Evolutionary conservation across 2,113 vertebrate genomes (phyloP), one percentile per base, ranked within the genome.

Genomic region (Lontra canadensis): DNA sequence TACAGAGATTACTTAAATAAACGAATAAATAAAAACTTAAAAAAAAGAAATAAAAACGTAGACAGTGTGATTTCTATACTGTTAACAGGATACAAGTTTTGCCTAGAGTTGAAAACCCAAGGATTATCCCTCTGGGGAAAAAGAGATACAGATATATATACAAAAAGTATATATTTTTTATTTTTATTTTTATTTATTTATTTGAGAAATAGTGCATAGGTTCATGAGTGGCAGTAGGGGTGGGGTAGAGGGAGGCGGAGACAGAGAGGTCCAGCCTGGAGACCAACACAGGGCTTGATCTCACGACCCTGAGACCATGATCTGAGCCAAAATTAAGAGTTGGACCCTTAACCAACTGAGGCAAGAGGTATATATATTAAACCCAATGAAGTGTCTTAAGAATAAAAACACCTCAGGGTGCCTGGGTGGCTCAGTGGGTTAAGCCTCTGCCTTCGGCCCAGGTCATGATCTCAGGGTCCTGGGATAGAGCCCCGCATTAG

Each of bases 401-500:
- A 82, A 63, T 84, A 96, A 57, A 18, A 55, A 55, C 52, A 55
- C 52, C 52, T 55, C 52, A 6, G 17, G 52, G 52, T 4, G 5
- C 52, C 52, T 55, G 52, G 52, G 15, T 52, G 52, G 52, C 52
- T 55, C 52, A 55, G 52, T 55, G 52, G 52, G 52, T 55, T 55
- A 55, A 55, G 52, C 52, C 52, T 18, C 17, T 55, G 52, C 52
- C 17, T 55, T 55, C 5, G 15, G 52, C 17, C 18, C 17, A 18
- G 52, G 52, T 55, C 52, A 55, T 55, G 52, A 55, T 55, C 15
- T 6, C 52, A 55, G 17, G 52, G 52, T 55, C 52, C 52, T 55
- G 52, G 52, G 52, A 55, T 18, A 0, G 1, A 55, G 52, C 52
- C 5, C 49, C 15, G 1, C 1, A 52, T 52, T 4, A 1, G 49